Conservation (phyloP, 2,888 invertebrate genomes). For the Dusona sp. region DNA sequence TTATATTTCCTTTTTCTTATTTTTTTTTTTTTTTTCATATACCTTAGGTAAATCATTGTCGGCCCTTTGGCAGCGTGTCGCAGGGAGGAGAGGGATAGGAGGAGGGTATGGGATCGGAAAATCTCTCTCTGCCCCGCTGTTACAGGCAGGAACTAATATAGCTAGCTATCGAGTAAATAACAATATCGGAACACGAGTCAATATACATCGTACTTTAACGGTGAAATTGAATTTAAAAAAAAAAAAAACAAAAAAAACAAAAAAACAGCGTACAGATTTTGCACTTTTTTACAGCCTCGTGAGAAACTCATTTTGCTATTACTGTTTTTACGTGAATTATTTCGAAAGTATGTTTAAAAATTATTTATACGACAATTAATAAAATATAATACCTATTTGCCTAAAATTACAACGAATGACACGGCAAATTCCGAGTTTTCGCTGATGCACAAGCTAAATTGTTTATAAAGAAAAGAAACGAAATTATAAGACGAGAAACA, state of each 20-base stretch:
- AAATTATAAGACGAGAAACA: constrained; percentile 3
- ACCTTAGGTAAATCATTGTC: constrained; percentile 73
- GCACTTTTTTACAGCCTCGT: constrained; percentile 21
- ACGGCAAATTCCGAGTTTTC: constrained; percentile 36
- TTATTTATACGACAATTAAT: constrained; percentile 19
- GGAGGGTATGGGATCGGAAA: constrained; percentile 48
- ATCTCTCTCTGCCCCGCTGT: constrained; percentile 68
- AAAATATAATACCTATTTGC: constrained; percentile 14
- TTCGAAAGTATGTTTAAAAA: background rate
- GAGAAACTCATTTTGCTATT: constrained; percentile 4
- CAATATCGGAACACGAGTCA: constrained; percentile 70
- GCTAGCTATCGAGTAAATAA: constrained; percentile 71
- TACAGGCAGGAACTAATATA: constrained; percentile 76
- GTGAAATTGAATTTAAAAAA: constrained; percentile 73
- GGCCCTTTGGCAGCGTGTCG: constrained; percentile 80
- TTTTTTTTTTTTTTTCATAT: constrained; percentile 54
- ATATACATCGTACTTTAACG: constrained; percentile 67
- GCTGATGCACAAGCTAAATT: constrained; percentile 28
- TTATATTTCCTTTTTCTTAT: constrained; percentile 25
- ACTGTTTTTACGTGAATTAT: constrained; percentile 11
- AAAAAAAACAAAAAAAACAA: constrained; percentile 55
- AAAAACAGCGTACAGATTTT: constrained; percentile 1
- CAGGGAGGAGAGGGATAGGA: constrained; percentile 43
- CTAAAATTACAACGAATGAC: background rate
- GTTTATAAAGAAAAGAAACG: constrained; percentile 16